Evolutionary conservation across 2,888 invertebrate genomes (phyloP), one percentile per base, ranked within the genome.

Genomic region (Desoria tigrina): DNA sequence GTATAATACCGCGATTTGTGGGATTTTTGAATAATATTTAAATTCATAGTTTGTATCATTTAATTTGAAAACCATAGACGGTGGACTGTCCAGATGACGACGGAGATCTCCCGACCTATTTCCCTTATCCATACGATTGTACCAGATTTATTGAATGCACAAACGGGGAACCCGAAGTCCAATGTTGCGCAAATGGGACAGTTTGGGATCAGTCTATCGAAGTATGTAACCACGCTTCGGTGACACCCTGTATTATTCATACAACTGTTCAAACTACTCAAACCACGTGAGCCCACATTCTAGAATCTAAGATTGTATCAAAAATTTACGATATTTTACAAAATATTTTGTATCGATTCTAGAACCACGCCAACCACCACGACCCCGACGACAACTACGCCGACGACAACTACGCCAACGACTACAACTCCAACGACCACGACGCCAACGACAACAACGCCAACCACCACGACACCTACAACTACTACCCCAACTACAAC

Each of bases 111-210:
- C 55, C 55, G 6, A 39, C 42, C 21, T 57, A 57, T 23, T 57
- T 42, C 23, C 57, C 57, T 4, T 57, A 57, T 23, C 57, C 57
- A 14, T 57, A 57, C 42, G 57, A 57, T 23, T 57, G 57, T n/a
- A 57, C 39, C 21, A 2, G 24, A 24, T 57, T 42, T 57, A 37
- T 57, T 23, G 24, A 23, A 3, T 57, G 57, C 24, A 57, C 57
- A 2, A 57, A 57, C 24, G 57, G 57, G 39, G 39, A 21, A 21
- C 39, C 42, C 6, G 42, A 42, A 21, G 57, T 39, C 32, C 21
- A 57, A 9, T 57, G 57, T 24, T 57, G 57, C n/a, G 21, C 57
- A 4, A 21, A 18, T 7, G 57, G 57, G 3, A 57, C 57, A 18
- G 16, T 18, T 4, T 57, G 57, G 57, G 42, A 57, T 23, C 57